Base-by-base conservation (phyloP, 1,140 invertebrate species). In the Drosophila biarmipes region DNA sequence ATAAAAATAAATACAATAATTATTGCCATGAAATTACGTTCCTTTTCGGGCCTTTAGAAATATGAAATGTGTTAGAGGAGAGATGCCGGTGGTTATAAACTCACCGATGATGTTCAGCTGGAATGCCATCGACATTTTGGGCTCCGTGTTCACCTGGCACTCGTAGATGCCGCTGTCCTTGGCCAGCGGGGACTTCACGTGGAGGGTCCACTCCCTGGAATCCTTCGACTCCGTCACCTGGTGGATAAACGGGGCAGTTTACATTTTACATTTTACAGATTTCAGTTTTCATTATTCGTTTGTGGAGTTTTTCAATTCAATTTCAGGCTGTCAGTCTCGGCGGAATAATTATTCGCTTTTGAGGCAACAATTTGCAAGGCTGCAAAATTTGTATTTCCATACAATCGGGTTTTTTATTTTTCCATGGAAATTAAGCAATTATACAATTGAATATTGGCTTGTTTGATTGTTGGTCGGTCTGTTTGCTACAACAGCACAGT, bases 121-220 rank as follows among this genome's bases (percentile, higher is more conserved):
- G 91, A 97, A 97, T 74, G 96, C 96, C 85, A 97, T 94, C 55
- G 96, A 97, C 95, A 97, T 97, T 93, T 97, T 97, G 37, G 97
- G 97, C 92, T 97, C 96, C 0, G 97, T 98, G 93, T 97, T 97
- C 79, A 98, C 96, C 93, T 98, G 97, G 92, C 97, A 98, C 92
- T 98, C 97, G 93, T 98, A 92, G 62, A 97, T 95, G 42, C 97
- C 97, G 12, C 95, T 95, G 92, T 98, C 97, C 78, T 96, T 94
- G 63, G 95, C 93, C 91, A 97, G 96, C 2, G 97, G 96, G 90
- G 96, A 97, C 92, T 97, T 97, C 80, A 98, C 97, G 92, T 98
- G 96, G 56, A 98, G 92, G 45, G 96, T 97, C 97, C 97, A 98
- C 92, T 98, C 97, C 80, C 97, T 96, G n/a, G 96, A 95, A 90